phyloP scores from a whole-genome alignment of 2,888 invertebrate genomes.

The Tipula lateralis region DNA sequence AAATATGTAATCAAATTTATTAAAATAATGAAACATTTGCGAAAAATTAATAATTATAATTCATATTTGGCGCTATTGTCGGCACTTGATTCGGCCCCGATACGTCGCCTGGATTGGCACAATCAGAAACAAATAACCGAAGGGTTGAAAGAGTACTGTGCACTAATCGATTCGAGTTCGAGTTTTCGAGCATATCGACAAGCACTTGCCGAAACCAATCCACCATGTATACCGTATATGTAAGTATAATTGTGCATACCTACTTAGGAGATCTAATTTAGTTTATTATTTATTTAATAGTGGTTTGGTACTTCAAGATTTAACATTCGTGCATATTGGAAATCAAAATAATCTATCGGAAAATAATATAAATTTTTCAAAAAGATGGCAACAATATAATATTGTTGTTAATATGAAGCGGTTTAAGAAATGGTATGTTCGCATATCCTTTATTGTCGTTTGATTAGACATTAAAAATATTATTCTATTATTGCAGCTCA shows the following conservation, averaged over 20 bases:
- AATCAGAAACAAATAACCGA: slow-evolving; percentile 85
- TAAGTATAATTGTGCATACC: slow-evolving; percentile 53
- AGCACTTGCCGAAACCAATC: slow-evolving; percentile 88
- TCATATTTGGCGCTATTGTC: slow-evolving; percentile 94
- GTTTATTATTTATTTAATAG: slow-evolving; percentile 51
- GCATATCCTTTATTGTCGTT: too few relatives aligned
- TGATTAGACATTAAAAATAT: not conserved
- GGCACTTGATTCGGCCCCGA: slow-evolving; percentile 93
- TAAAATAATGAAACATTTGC: slow-evolving; percentile 95
- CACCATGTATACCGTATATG: slow-evolving; percentile 99
- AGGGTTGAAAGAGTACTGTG: slow-evolving; percentile 88
- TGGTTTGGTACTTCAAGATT: slow-evolving; percentile 94
- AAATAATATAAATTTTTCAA: slow-evolving; percentile 89
- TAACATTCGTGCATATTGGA: slow-evolving; percentile 98
- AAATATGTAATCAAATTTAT: slow-evolving; percentile 92
- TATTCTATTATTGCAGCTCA: slow-evolving; percentile 55
- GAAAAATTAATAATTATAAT: slow-evolving; percentile 98
- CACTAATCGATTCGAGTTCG: slow-evolving; percentile 94
- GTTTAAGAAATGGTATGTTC: slow-evolving; percentile 88
- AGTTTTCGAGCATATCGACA: slow-evolving; percentile 96
- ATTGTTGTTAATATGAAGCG: slow-evolving; percentile 97
- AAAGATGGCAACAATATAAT: slow-evolving; percentile 97
- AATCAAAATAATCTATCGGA: slow-evolving; percentile 86
- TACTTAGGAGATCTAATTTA: not conserved
- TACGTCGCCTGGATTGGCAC: slow-evolving; percentile 86